phyloP scores from a whole-genome alignment of 1,140 invertebrate genomes.

The Neodiprion pinetum region DNA sequence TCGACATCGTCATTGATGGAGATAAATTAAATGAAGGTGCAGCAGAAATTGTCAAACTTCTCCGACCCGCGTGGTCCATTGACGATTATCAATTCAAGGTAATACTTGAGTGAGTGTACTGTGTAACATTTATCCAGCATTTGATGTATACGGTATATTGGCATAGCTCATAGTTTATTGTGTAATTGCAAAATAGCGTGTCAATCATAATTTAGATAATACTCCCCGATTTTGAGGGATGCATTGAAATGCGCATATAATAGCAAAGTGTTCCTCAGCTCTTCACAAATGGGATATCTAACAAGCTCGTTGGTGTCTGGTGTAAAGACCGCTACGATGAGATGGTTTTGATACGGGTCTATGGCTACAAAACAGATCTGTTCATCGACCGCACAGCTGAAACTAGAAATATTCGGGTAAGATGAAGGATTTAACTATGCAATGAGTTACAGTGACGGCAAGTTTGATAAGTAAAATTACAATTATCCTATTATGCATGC shows the following conservation, averaged over 20 bases:
- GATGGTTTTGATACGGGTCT: conserved; percentile 87
- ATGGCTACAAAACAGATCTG: conserved; percentile 92
- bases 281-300: conserved; percentile 96
- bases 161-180: conserved; percentile 1
- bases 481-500: not conserved
- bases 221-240: not conserved
- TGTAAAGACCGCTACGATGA: conserved; percentile 63
- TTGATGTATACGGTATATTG: not conserved
- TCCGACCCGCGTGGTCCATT: conserved; percentile 63
- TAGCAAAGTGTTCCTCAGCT: conserved; percentile 63
- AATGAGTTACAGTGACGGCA: conserved; percentile 11
- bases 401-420: conserved; percentile 72
- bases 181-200: conserved; percentile 12
- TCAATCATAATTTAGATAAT: not conserved
- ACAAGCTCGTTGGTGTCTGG: conserved; percentile 87
- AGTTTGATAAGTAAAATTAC: conserved; percentile 13
- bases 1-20: conserved; percentile 61
- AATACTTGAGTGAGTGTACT: conserved; percentile 24
- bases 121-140: conserved; percentile 1
- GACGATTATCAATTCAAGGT: conserved; percentile 64
- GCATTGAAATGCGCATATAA: not conserved
- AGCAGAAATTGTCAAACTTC: conserved; percentile 60
- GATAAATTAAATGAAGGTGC: conserved; percentile 63
- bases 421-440: conserved; percentile 19
- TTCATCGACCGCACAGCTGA: conserved; percentile 91